Evolutionary conservation across 2,113 vertebrate species (phyloP).

Genomic region (Felis catus): DNA sequence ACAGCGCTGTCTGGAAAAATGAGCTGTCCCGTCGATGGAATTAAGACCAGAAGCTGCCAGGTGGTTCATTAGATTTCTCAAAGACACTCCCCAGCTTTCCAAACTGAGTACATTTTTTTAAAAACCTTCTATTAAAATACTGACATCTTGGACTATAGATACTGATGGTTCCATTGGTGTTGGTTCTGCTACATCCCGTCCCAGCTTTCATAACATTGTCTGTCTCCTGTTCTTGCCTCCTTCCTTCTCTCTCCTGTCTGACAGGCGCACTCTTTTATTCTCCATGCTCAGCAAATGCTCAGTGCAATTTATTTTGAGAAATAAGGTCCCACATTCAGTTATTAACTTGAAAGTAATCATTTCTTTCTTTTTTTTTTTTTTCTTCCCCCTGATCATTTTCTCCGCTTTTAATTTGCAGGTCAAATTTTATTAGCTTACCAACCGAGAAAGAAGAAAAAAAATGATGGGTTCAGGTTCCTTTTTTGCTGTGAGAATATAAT

Average conservation of each 20-base stretch:
- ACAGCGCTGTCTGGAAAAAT: not conserved
- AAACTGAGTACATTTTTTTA: not conserved
- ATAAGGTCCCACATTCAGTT: constrained; percentile 17
- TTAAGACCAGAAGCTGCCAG: not conserved
- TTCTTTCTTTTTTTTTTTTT: constrained; percentile 42
- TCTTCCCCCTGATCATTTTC: not conserved
- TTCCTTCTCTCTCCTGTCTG: not conserved
- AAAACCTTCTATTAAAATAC: not conserved
- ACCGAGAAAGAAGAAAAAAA: constrained; percentile 37
- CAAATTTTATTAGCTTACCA: constrained; percentile 71
- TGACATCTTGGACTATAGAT: not conserved
- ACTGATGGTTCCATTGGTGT: not conserved
- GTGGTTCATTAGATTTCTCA: not conserved
- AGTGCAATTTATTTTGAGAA: constrained; percentile 43
- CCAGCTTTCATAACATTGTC: not conserved
- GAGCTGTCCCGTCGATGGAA: not conserved
- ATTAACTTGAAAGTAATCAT: constrained; percentile 69
- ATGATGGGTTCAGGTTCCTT: not conserved
- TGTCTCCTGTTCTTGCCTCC: not conserved
- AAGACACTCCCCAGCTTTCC: not conserved
- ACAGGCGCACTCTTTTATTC: not conserved
- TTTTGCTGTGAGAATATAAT: constrained; percentile 57
- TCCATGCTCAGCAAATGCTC: not conserved
- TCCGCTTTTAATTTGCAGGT: constrained; percentile 66
- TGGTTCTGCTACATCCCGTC: not conserved